Percentiles rank a stretch among this genome's conserved stretches.
These are phyloP conservation scores for Melanaphis sacchari DNA, from an alignment of 1,140 invertebrate species.

Conservation along the genomic window DNA sequence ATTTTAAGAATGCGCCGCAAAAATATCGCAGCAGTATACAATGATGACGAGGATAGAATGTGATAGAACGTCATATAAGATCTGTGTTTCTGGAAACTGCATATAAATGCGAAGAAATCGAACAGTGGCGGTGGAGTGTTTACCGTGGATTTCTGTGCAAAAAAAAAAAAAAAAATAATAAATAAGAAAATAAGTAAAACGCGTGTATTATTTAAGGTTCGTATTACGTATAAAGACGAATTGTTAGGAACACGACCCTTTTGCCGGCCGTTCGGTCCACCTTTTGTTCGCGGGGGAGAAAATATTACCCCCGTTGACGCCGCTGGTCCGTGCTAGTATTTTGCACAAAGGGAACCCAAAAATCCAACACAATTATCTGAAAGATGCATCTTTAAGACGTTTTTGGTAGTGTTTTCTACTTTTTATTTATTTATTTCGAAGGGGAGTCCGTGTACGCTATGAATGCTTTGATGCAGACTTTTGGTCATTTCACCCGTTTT, in stretches of 20 bases:
- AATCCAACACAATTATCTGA: slow-evolving; percentile 54
- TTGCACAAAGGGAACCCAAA: slow-evolving; percentile 54
- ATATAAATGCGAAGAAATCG: neutral
- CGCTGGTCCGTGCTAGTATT: slow-evolving; percentile 28
- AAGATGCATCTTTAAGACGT: slow-evolving; percentile 48
- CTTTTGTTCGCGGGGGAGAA: slow-evolving; percentile 44
- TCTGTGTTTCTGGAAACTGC: slow-evolving; percentile 36
- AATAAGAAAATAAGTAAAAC: slow-evolving; percentile 39
- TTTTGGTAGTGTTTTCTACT: slow-evolving; percentile 21
- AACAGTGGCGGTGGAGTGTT: slow-evolving; percentile 5
- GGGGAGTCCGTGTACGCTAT: slow-evolving; percentile 36
- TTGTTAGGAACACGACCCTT: slow-evolving; percentile 51
- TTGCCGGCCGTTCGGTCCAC: slow-evolving; percentile 47
- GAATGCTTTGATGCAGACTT: neutral
- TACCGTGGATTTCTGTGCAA: slow-evolving; percentile 28
- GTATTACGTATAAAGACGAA: slow-evolving; percentile 53
- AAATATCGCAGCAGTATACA: neutral
- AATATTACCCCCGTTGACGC: slow-evolving; percentile 8
- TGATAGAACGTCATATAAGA: neutral
- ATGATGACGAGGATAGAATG: slow-evolving; percentile 3
- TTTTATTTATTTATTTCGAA: slow-evolving; percentile 52
- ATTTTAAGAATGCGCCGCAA: neutral
- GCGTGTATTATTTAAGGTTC: slow-evolving; percentile 53
- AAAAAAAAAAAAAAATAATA: slow-evolving; percentile 7
- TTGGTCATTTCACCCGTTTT: slow-evolving; percentile 26